Base-by-base conservation (phyloP, 2,888 invertebrate species). In the Drosophila borborema region DNA sequence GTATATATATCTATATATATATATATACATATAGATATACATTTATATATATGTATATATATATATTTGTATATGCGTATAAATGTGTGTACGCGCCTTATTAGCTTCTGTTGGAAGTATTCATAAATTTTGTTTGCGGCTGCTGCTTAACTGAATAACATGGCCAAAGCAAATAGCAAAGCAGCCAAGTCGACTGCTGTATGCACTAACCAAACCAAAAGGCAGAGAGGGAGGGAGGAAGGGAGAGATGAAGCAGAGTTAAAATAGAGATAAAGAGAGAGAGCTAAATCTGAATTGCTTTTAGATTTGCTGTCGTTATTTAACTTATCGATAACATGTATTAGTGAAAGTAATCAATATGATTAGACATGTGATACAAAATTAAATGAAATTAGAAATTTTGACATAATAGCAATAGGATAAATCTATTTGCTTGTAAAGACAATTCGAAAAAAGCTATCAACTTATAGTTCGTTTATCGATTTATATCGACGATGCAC, bases 71-170 rank as follows among this genome's bases (percentile, higher is more conserved):
- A 43, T 51, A 31, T 46, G 10, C 28, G 31, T 56, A 20, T 23
- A 31, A 45, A 34, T 54, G 45, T 46, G 18, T 55, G 60, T 10
- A 20, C 14, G 28, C 34, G 71, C 45, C 60, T 74, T 74, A 74
- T 74, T 74, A 74, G 74, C 74, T 58, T n/a, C 53, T 61, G 59
- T 59, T 64, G 46, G 60, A 55, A 55, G 67, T 48, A 60, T 49
- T 60, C 60, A 60, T 60, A 60, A 60, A 60, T 60, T 49, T 49
- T 56, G 74, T 63, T 73, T 60, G 74, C 60, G 60, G 60, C 60
- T 49, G 60, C 28, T 61, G 68, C 45, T 51, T 68, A 74, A 73
- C 58, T 74, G 74, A 74, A 74, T 74, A 68, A 74, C 74, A 74
- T 51, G 68, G 68, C 63, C 51, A 60, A 63, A 43, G 31, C 55